A percentile compares a stretch with the other conserved stretches of the same genome.
phyloP scores from a whole-genome alignment of 2,113 vertebrate genomes.

The Xyrauchen texanus region DNA sequence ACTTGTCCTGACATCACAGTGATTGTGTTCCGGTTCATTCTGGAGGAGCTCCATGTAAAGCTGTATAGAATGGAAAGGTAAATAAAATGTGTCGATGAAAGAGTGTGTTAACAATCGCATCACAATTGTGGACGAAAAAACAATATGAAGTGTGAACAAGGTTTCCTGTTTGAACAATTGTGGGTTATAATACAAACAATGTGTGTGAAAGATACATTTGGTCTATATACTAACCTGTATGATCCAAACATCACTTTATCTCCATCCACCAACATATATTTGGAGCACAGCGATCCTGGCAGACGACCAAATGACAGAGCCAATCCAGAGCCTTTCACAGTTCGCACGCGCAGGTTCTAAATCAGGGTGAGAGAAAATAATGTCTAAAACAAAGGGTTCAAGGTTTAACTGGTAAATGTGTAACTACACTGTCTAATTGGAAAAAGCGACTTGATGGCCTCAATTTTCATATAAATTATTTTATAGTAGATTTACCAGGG shows the following conservation, averaged over 20 bases:
- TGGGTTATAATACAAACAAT: no score
- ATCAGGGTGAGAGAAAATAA: conserved; percentile 4
- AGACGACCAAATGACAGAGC: conserved; percentile 84
- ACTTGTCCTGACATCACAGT: conserved; percentile 89
- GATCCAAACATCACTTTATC: conserved; percentile 93
- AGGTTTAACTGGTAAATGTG: no score
- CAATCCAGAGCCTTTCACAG: conserved; percentile 83
- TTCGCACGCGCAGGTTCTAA: conserved; percentile 89
- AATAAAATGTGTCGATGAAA: neutral
- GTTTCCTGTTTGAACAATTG: neutral
- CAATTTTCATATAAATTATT: no score
- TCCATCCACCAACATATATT: conserved; percentile 94
- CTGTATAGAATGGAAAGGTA: conserved; percentile 63
- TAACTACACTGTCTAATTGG: no score
- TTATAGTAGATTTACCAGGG: no score
- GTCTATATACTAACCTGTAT: conserved; percentile 75
- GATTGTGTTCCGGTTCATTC: conserved; percentile 87
- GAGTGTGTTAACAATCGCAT: neutral
- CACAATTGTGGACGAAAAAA: no score
- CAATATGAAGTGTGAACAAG: neutral
- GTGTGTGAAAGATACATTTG: no score
- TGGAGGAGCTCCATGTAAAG: conserved; percentile 91
- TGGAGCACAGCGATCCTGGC: conserved; percentile 82
- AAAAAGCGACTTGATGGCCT: no score
- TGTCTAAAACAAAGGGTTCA: no score